Percentiles rank a stretch among this genome's conserved stretches.
phyloP scores from a whole-genome alignment of 2,797 vertebrate genomes.

The Streptopelia turtur region DNA sequence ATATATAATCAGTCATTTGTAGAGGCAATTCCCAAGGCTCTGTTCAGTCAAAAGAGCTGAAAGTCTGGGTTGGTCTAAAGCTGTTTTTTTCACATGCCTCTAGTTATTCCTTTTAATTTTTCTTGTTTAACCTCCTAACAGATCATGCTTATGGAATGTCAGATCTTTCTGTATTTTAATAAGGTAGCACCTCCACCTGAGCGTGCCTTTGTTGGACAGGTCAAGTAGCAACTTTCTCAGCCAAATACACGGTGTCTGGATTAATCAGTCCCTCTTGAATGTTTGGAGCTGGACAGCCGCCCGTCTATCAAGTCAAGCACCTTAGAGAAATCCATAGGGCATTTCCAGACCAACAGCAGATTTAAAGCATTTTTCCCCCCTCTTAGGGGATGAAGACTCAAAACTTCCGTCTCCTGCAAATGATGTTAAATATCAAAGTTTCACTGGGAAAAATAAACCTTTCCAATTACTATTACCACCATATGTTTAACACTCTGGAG shows the following conservation, averaged over 20 bases:
- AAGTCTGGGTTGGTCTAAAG: conserved; percentile 29
- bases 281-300: not conserved
- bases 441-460: not conserved
- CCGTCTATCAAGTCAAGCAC: not conserved
- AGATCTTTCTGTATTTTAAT: conserved; percentile 18
- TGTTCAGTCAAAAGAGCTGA: not conserved
- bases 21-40: conserved; percentile 59
- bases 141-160: conserved; percentile 22
- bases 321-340: not conserved
- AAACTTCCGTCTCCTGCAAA: not conserved
- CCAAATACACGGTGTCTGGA: not conserved
- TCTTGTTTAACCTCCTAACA: not conserved
- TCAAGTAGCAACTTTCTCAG: conserved; percentile 34
- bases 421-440: not conserved
- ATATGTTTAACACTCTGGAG: not conserved
- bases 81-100: conserved; percentile 42
- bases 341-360: not conserved
- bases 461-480: not conserved
- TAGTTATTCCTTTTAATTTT: conserved; percentile 45
- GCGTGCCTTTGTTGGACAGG: conserved; percentile 14
- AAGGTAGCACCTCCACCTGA: not conserved
- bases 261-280: not conserved
- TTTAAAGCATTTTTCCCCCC: not conserved
- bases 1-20: conserved; percentile 41
- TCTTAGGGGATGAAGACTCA: not conserved